These are phyloP conservation scores for Pollachius pollachius DNA, from an alignment of 2,113 vertebrate genomes.

Conservation along the genomic window DNA sequence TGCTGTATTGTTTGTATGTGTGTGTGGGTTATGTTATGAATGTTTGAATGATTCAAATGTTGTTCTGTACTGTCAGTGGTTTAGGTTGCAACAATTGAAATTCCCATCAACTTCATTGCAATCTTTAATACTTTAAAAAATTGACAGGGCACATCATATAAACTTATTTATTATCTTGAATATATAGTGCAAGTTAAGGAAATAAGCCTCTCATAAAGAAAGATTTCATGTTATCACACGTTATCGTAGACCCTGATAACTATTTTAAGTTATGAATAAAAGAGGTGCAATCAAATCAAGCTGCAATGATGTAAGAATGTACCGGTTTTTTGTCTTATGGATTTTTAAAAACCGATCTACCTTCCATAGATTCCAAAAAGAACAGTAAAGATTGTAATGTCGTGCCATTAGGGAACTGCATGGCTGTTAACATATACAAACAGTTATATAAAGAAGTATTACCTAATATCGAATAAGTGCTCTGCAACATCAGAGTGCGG, in stretches of 20 bases:
- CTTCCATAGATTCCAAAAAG: constrained; percentile 36
- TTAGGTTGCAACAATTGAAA: background rate
- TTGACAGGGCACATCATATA: constrained; percentile 17
- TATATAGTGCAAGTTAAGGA: constrained; percentile 41
- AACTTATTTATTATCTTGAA: constrained; percentile 61
- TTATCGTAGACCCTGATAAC: constrained; percentile 18
- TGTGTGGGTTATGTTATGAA: background rate
- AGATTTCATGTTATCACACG: constrained; percentile 37
- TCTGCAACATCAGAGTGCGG: background rate
- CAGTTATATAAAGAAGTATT: constrained; percentile 28
- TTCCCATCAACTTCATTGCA: background rate
- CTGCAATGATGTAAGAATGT: background rate
- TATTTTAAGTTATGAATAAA: constrained; percentile 22
- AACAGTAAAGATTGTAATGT: constrained; percentile 48
- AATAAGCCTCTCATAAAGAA: constrained; percentile 25
- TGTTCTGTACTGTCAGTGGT: background rate
- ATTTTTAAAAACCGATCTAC: background rate
- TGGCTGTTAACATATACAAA: constrained; percentile 6
- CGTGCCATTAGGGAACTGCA: background rate
- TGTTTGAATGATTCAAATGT: background rate
- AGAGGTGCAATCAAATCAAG: constrained; percentile 31
- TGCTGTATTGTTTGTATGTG: background rate
- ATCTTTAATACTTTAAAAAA: background rate
- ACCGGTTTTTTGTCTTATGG: background rate
- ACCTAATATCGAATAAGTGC: constrained; percentile 13